Percentiles rank a stretch among this genome's conserved stretches.
phyloP scores from a whole-genome alignment of 2,797 vertebrate genomes.

The Australoheros facetus region DNA sequence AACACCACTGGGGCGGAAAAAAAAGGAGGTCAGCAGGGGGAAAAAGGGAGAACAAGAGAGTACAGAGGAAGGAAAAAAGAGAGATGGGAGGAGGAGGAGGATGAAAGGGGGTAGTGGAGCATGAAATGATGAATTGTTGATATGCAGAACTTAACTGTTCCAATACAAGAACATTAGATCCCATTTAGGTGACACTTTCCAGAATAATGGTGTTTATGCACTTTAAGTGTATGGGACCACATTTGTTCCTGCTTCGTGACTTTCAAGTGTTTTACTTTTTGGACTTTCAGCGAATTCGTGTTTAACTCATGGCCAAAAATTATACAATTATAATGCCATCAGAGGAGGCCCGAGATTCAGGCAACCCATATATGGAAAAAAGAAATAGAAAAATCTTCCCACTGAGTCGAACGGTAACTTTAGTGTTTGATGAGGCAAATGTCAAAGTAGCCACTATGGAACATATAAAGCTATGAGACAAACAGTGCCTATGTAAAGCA shows the following conservation, averaged over 20 bases:
- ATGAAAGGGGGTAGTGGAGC: background rate
- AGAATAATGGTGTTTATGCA: background rate
- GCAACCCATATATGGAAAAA: background rate
- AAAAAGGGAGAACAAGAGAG: constrained; percentile 8
- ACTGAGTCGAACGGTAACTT: background rate
- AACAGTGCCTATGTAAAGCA: background rate
- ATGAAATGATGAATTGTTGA: background rate
- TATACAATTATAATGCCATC: background rate
- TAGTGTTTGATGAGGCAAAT: background rate
- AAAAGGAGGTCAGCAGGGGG: background rate
- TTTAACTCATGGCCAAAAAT: background rate
- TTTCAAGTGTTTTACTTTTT: background rate
- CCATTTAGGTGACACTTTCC: background rate
- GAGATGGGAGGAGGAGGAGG: background rate
- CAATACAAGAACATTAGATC: background rate
- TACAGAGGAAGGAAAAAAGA: background rate
- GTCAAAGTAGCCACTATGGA: background rate
- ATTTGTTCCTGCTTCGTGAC: background rate
- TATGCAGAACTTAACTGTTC: background rate
- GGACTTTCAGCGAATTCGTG: background rate
- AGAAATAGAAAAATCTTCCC: no score
- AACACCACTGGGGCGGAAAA: constrained; percentile 86
- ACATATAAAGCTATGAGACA: no score
- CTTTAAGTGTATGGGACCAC: background rate
- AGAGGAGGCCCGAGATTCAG: background rate